Conservation (phyloP, 2,888 invertebrate genomes). For the Linnaemya tessellans region DNA sequence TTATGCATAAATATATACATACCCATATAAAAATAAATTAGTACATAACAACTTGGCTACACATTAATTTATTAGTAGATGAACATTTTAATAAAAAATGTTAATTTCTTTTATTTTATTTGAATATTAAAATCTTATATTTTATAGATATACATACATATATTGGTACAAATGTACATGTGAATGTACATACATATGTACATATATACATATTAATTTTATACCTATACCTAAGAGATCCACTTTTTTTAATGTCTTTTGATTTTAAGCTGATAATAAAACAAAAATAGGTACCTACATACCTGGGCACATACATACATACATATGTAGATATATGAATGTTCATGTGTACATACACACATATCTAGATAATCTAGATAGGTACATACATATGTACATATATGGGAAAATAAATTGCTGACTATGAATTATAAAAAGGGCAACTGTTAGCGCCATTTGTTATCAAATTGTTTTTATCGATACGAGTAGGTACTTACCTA, state of each 20-base stretch:
- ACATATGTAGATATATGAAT: neutral
- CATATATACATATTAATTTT: neutral
- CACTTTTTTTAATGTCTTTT: neutral
- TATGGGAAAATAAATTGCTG: too few relatives aligned
- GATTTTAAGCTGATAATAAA: neutral
- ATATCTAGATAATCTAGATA: neutral
- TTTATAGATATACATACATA: too few relatives aligned
- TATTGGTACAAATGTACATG: too few relatives aligned
- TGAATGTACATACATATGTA: too few relatives aligned
- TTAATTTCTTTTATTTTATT: neutral
- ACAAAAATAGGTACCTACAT: neutral
- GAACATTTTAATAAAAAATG: slow-evolving; percentile 7
- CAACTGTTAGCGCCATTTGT: too few relatives aligned
- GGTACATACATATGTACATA: neutral
- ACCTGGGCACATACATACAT: neutral
- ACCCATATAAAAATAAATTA: neutral
- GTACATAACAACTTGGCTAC: neutral
- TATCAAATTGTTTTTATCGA: too few relatives aligned
- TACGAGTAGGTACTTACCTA: too few relatives aligned
- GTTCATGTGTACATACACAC: neutral
- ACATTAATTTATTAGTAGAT: slow-evolving; percentile 11
- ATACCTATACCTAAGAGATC: neutral
- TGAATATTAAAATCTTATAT: neutral
- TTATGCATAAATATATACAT: neutral
- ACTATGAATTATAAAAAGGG: too few relatives aligned